These are phyloP conservation scores for Ctenopoma multispine DNA, from an alignment of 2,797 vertebrate genomes.

Conservation along the genomic window DNA sequence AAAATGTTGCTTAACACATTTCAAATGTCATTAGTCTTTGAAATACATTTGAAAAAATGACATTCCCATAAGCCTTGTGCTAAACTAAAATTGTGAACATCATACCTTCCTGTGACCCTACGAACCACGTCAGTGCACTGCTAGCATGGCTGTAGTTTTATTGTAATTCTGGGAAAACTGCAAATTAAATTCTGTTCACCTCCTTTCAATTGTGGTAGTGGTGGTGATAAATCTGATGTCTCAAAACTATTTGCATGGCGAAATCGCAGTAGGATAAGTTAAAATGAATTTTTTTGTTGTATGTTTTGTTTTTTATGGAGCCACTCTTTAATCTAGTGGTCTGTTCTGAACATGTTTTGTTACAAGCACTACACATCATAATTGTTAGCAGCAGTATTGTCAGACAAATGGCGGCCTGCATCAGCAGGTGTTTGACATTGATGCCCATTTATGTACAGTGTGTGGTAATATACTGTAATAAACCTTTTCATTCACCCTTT, in stretches of 20 bases:
- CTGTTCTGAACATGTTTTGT: slow-evolving; percentile 15
- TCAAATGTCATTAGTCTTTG: no score
- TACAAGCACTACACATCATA: slow-evolving; percentile 17
- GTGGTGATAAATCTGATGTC: slow-evolving; percentile 5
- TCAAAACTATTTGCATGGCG: slow-evolving; percentile 12
- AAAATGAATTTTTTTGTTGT: not conserved
- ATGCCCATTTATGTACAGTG: slow-evolving; percentile 35
- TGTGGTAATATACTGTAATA: slow-evolving; percentile 65
- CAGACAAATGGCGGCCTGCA: slow-evolving; percentile 30
- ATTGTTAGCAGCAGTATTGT: slow-evolving; percentile 46
- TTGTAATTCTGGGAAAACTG: not conserved
- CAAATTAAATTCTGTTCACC: not conserved
- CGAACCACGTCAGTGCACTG: not conserved
- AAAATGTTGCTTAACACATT: no score
- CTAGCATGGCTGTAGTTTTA: not conserved
- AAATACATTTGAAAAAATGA: not conserved
- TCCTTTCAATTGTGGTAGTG: not conserved
- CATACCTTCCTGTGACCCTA: not conserved
- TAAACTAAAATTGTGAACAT: not conserved
- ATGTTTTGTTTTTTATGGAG: not conserved
- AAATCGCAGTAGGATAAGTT: not conserved
- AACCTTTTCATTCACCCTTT: slow-evolving; percentile 47
- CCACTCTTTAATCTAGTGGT: slow-evolving; percentile 7
- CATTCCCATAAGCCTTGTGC: not conserved
- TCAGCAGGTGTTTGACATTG: slow-evolving; percentile 67